A percentile compares a stretch with the other conserved stretches of the same genome.
These are phyloP conservation scores for Phymastichus coffea DNA, from an alignment of 1,140 invertebrate genomes.

Conservation along the genomic window DNA sequence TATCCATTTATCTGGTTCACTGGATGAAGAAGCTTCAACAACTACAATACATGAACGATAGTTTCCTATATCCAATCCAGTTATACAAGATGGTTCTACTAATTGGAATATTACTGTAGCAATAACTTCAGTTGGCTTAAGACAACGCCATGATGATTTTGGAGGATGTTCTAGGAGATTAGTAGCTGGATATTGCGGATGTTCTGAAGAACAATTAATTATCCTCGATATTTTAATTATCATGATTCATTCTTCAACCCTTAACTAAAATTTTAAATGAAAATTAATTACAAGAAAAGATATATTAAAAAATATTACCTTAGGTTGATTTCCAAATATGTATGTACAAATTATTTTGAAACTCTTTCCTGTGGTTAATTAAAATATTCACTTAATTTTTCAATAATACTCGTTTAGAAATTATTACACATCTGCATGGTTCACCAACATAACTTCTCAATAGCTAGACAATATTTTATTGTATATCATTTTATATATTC, in stretches of 20 bases:
- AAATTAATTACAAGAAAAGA: neutral
- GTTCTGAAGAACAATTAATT: conserved; percentile 50
- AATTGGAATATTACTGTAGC: conserved; percentile 47
- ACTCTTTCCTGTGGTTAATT: too few relatives aligned
- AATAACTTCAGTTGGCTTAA: conserved; percentile 48
- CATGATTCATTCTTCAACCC: conserved; percentile 40
- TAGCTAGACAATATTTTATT: too few relatives aligned
- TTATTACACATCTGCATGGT: too few relatives aligned
- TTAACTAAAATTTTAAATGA: neutral
- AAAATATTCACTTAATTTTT: too few relatives aligned
- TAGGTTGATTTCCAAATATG: too few relatives aligned
- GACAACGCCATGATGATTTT: conserved; percentile 46
- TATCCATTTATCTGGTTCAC: conserved; percentile 49
- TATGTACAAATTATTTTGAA: too few relatives aligned
- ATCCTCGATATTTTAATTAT: conserved; percentile 49
- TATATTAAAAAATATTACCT: too few relatives aligned
- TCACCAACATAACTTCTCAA: too few relatives aligned
- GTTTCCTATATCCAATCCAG: conserved; percentile 51
- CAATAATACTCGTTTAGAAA: too few relatives aligned
- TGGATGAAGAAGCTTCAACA: conserved; percentile 43
- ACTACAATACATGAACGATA: conserved; percentile 49
- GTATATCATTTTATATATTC: too few relatives aligned
- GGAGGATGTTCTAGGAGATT: conserved; percentile 45
- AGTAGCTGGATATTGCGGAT: conserved; percentile 43
- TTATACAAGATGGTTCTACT: conserved; percentile 43